Conservation (phyloP, 2,113 vertebrate genomes). For the Entelurus aequoreus region DNA sequence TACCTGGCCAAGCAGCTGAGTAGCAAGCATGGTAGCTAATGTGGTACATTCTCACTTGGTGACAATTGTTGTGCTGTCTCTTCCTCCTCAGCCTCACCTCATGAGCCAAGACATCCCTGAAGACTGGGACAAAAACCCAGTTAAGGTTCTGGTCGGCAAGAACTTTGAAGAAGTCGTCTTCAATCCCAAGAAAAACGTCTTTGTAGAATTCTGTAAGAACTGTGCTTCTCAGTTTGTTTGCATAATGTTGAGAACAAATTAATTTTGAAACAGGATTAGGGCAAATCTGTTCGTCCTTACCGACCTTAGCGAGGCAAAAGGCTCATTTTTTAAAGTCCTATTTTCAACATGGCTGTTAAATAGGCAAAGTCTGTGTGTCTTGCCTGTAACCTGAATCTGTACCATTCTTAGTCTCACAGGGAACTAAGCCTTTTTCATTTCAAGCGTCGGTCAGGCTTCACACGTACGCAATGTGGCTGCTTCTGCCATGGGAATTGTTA, state of each 20-base stretch:
- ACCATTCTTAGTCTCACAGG: not conserved
- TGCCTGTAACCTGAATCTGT: slow-evolving; percentile 26
- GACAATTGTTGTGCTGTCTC: not conserved
- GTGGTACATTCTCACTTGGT: not conserved
- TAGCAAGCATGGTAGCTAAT: too few species aligned
- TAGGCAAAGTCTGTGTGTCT: not conserved
- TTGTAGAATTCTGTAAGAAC: slow-evolving; percentile 94
- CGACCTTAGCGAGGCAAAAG: not conserved
- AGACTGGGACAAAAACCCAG: slow-evolving; percentile 92
- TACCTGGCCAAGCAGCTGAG: too few species aligned
- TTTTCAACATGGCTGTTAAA: not conserved
- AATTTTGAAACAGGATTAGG: not conserved
- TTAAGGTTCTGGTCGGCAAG: slow-evolving; percentile 89
- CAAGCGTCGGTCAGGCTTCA: not conserved
- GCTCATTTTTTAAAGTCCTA: not conserved
- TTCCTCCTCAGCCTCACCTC: slow-evolving; percentile 80
- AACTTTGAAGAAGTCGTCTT: slow-evolving; percentile 96
- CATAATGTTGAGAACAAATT: not conserved
- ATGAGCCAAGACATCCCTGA: slow-evolving; percentile 97
- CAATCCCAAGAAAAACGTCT: slow-evolving; percentile 85
- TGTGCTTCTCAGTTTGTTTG: not conserved
- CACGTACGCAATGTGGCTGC: not conserved
- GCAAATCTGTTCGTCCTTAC: not conserved
- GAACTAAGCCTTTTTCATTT: slow-evolving; percentile 16
- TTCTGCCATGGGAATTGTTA: slow-evolving; percentile 11